phyloP scores from a whole-genome alignment of 1,140 invertebrate genomes.

The Acyrthosiphon pisum region DNA sequence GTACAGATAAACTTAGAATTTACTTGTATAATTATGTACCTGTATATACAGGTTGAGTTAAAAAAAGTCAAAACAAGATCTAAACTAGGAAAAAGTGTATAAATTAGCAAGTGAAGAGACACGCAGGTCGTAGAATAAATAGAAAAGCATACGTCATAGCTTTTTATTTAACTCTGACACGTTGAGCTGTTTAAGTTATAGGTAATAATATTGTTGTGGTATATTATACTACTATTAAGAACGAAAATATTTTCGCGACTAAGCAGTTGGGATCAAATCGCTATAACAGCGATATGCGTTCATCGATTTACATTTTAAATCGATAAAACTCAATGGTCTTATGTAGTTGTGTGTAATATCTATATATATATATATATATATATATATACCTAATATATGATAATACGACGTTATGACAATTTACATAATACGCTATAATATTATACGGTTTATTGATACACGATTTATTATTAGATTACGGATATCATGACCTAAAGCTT shows the following conservation, averaged over 20 bases:
- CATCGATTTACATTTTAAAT: background rate
- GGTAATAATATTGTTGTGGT: background rate
- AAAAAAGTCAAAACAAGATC: background rate
- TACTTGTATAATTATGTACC: too few relatives aligned
- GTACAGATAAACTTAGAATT: too few relatives aligned
- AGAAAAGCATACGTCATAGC: background rate
- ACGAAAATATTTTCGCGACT: background rate
- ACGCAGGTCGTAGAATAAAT: background rate
- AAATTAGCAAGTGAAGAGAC: background rate
- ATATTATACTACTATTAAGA: background rate
- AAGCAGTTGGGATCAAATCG: background rate
- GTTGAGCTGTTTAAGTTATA: background rate
- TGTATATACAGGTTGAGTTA: too few relatives aligned
- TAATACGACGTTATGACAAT: background rate
- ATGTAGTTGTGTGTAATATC: background rate
- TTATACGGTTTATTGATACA: constrained; percentile 12
- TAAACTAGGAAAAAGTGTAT: background rate
- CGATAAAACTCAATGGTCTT: background rate
- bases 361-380: background rate
- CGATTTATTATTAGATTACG: background rate
- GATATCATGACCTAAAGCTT: background rate
- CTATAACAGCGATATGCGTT: background rate
- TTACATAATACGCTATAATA: background rate
- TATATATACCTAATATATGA: background rate
- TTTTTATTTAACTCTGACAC: background rate